Base-by-base conservation (phyloP, 1,140 invertebrate genomes). In the Delia radicum region DNA sequence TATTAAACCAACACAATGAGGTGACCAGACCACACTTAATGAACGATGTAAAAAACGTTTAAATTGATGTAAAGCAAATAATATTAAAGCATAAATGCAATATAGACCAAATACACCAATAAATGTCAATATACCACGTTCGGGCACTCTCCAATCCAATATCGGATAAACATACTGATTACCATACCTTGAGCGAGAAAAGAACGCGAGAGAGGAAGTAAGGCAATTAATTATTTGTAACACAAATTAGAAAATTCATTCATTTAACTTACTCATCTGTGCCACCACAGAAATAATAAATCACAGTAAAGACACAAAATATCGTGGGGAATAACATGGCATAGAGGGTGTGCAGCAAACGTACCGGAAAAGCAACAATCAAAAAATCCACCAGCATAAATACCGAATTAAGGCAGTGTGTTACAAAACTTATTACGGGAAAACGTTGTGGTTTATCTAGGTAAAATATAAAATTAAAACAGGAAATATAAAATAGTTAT, bases 271-370 rank as follows among this genome's bases (percentile, higher is more conserved):
- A 90, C 88, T 88, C 90, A 78, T 92, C 90, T 1, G 89, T 88
- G 61, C 94, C 95, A 21, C 93, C 94, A 37, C 89, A 89, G 0
- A 86, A 76, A 81, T 91, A 94, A 84, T 95, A 95, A 24, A 93
- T 87, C 2, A 92, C 77, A 5, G 90, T 92, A 82, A 95, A 95
- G 3, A 91, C 42, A 0, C 91, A 81, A 81, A 95, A 96, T 0
- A 86, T 79, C 0, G 90, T 78, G 0, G 90, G 89, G 80, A 93
- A 87, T 5, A 89, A 79, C 5, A 93, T 82, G 2, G 91, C 89
- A 85, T 93, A 91, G 86, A 93, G 91, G 81, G 92, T 89, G 79
- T 94, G 91, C 2, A 90, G 82, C 7, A 95, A 72, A 42, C 90
- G 87, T 27, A 92, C 87, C 1, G 94, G 93, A 79, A 93, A 89